phyloP scores from a whole-genome alignment of 2,797 vertebrate species.

The Myotis planiceps region DNA sequence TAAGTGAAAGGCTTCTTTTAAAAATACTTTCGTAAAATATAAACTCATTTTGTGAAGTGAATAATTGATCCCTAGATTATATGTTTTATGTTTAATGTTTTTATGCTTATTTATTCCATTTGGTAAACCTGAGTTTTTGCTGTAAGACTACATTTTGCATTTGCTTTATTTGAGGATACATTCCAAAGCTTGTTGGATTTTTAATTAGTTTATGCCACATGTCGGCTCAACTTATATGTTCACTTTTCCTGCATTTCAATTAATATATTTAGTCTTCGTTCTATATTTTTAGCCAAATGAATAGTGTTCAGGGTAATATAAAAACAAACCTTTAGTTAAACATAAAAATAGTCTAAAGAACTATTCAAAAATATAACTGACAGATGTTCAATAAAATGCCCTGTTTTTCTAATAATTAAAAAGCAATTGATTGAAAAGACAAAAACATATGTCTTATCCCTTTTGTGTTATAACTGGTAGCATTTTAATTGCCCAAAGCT shows the following conservation, averaged over 20 bases:
- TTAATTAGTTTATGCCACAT: neutral
- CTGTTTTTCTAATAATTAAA: conserved; percentile 38
- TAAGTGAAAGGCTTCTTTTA: neutral
- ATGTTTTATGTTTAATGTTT: neutral
- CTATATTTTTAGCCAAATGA: neutral
- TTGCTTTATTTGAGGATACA: neutral
- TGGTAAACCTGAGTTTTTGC: neutral
- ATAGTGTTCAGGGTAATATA: neutral
- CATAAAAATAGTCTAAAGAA: conserved; percentile 40
- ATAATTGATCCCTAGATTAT: neutral
- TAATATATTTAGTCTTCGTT: neutral
- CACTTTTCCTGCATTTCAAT: neutral
- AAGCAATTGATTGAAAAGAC: neutral
- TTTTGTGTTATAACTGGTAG: neutral
- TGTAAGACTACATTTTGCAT: neutral
- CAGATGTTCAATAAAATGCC: neutral
- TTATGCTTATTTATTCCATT: neutral
- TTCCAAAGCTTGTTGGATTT: neutral
- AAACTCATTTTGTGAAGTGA: neutral
- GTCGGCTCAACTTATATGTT: neutral
- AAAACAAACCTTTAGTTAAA: conserved; percentile 39
- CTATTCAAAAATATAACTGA: neutral
- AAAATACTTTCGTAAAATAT: conserved; percentile 35
- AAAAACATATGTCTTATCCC: neutral
- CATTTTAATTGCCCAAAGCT: neutral